Evolutionary conservation across 2,888 invertebrate genomes (phyloP), one percentile per base, ranked within the genome.

Genomic region (Melikaiella ostensackeni): DNA sequence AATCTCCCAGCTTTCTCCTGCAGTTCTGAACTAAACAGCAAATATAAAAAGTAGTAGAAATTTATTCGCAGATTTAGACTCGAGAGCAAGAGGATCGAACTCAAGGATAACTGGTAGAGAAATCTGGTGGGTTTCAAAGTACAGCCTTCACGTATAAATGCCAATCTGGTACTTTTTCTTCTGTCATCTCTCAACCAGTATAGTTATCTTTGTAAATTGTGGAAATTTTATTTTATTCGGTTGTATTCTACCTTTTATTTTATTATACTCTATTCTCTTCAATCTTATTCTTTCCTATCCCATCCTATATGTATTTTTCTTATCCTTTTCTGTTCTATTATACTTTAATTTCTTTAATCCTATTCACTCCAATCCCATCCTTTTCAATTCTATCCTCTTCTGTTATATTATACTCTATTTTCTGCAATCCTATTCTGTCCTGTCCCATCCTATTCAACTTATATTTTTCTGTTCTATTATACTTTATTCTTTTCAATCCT

Each of bases 71-170:
- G 42, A 62, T 78, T 59, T 62, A 75, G 80, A 78, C 77, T 57
- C 76, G 77, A 78, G 77, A 76, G 79, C 83, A 80, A 81, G 85
- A 86, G 88, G 86, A 88, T 89, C 89, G 88, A 89, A 89, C 90
- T 89, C 90, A 91, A 91, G 90, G 90, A 90, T 90, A 91, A 91
- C 90, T 85, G 85, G 89, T 70, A 46, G 70, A 70, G 70, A 70
- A 70, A 70, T 70, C 70, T 70, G 70, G 30, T 46, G 50, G 30
- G 70, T 70, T 70, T 70, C 70, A 30, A 70, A 70, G 30, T 30
- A 70, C 70, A 70, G 50, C 46, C 50, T 70, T 30, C 27, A 50
- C 13, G 30, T 70, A 33, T 70, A 70, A 70, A 70, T 70, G 70
- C 70, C 70, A 70, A 70, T 70, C 70, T 70, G 46, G 46, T 46